Conservation (phyloP, 2,797 vertebrate species). For the Passerculus sandwichensis region DNA sequence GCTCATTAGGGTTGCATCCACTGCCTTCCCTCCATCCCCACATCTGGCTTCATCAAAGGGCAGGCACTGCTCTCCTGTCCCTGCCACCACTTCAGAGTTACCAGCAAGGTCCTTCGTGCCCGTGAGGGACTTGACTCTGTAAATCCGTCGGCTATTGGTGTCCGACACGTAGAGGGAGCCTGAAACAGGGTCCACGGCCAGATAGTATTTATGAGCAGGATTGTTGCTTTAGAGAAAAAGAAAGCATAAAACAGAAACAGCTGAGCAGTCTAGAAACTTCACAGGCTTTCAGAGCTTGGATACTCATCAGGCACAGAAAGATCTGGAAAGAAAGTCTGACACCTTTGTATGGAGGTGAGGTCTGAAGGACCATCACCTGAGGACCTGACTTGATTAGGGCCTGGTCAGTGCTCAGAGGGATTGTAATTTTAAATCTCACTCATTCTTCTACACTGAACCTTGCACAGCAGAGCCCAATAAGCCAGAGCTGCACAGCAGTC, state of each 20-base stretch:
- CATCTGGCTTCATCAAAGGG: constrained; percentile 96
- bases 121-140: constrained; percentile 88
- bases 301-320: constrained; percentile 63
- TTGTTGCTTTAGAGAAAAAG: constrained; percentile 88
- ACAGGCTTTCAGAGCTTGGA: constrained; percentile 19
- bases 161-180: constrained; percentile 94
- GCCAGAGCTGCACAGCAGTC: background rate
- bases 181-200: constrained; percentile 96
- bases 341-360: background rate
- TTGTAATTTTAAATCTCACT: background rate
- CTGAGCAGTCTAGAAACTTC: constrained; percentile 57
- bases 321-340: constrained; percentile 71
- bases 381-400: background rate
- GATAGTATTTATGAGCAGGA: constrained; percentile 97
- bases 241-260: constrained; percentile 64
- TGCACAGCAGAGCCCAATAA: constrained; percentile 6
- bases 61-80: constrained; percentile 93
- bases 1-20: constrained; percentile 97
- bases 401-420: background rate
- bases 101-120: constrained; percentile 89
- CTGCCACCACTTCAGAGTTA: constrained; percentile 94
- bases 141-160: constrained; percentile 96
- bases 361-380: constrained; percentile 30
- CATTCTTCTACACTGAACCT: background rate
- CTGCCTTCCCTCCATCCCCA: constrained; percentile 95